Conservation (phyloP, 1,140 invertebrate species). For the Prorops nasuta region DNA sequence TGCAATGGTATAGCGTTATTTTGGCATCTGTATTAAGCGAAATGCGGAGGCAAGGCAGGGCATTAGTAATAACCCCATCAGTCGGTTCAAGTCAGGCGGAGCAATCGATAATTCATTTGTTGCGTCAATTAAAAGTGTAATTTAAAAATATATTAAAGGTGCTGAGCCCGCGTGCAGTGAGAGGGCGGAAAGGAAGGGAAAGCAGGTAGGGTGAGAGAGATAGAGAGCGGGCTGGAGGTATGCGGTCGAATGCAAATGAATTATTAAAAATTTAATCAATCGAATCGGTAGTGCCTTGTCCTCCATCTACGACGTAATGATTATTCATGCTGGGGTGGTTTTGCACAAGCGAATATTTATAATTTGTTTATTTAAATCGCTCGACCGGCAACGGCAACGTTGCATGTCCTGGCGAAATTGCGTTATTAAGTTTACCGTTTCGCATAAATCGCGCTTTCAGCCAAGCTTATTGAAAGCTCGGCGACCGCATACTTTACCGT, state of each 20-base stretch:
- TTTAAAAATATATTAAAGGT: constrained; percentile 51
- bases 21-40: constrained; percentile 17
- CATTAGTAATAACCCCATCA: constrained; percentile 32
- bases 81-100: constrained; percentile 13
- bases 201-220: constrained; percentile 4
- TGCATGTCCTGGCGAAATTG: constrained; percentile 44
- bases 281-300: constrained; percentile 48
- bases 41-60: constrained; percentile 17
- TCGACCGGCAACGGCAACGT: constrained; percentile 26
- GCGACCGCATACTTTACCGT: constrained; percentile 1
- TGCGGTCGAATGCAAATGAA: constrained; percentile 54
- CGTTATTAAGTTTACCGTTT: constrained; percentile 52
- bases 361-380: constrained; percentile 58
- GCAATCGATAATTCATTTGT: constrained; percentile 50
- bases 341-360: constrained; percentile 54
- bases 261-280: constrained; percentile 59
- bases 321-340: constrained; percentile 56
- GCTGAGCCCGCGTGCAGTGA: constrained; percentile 16
- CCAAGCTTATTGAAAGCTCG: constrained; percentile 30
- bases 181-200: not conserved
- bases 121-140: constrained; percentile 50
- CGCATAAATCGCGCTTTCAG: constrained; percentile 43
- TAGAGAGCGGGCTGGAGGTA: constrained; percentile 25
- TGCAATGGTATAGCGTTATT: constrained; percentile 10
- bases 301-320: constrained; percentile 50